Evolutionary conservation across 2,888 invertebrate genomes (phyloP), one percentile per base, ranked within the genome.

Genomic region (Agrotis exclamationis): DNA sequence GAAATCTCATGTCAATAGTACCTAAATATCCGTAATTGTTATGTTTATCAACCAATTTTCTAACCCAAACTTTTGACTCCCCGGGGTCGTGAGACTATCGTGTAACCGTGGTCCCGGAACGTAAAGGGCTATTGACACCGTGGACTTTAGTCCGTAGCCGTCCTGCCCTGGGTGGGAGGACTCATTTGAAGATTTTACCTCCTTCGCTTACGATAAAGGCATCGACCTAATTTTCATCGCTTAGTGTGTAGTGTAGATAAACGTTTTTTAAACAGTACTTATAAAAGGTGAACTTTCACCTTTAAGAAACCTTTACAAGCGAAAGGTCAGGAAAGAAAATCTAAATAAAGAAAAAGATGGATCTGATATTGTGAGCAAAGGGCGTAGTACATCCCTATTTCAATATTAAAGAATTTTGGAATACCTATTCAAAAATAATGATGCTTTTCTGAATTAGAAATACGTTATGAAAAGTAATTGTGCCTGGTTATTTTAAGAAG

Each of bases 261-360:
- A 14, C 47, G 18, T 7, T 53, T 16, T 70, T 48, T 62, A 62
- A 39, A 62, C 48, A 54, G 6, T 47, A 5, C 14, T 6, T 1
- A 28, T 11, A 39, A 39, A 33, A 39, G 1, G 6, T 48, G 28
- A 65, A 58, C 72, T 51, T n/a, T 73, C 28, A 74, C 58, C 57
- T 65, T 65, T 16, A 9, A 45, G 69, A 47, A 68, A 53, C 58
- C 45, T 59, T 70, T 58, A 13, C 13, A 20, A 73, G 39, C 7
- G 13, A 65, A 72, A 73, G 57, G 74, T 74, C 74, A 48, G 39
- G 14, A 24, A 64, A 53, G 47, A 73, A 58, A 47, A 39, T 69
- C 47, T 51, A 47, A 48, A 73, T 65, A 22, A 74, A 28, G 22
- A 58, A 63, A 57, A 57, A 57, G 18, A 64, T 39, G 20, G 16